These are phyloP conservation scores for Lobophora halterata DNA, from an alignment of 2,888 invertebrate species.

Conservation along the genomic window DNA sequence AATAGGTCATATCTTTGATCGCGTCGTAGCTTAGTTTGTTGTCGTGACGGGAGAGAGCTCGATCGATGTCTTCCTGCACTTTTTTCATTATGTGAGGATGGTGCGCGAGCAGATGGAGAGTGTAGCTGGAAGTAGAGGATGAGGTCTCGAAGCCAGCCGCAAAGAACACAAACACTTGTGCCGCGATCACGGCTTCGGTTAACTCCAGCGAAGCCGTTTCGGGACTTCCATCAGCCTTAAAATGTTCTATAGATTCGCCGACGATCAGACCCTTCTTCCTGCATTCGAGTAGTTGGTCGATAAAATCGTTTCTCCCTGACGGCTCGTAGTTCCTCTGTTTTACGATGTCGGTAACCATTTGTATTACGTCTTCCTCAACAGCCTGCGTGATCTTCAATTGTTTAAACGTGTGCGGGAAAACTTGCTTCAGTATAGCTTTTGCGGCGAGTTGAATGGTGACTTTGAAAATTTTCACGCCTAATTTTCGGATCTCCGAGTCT, in stretches of 20 bases:
- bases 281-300: constrained; percentile 17
- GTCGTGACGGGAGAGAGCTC: constrained; percentile 34
- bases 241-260: constrained; percentile 39
- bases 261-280: constrained; percentile 33
- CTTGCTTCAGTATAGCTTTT: background rate
- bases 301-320: constrained; percentile 19
- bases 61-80: constrained; percentile 46
- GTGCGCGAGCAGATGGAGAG: constrained; percentile 47
- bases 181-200: constrained; percentile 31
- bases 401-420: background rate
- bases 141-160: constrained; percentile 58
- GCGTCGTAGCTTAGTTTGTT: constrained; percentile 42
- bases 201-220: constrained; percentile 33
- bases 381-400: background rate
- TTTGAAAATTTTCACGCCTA: background rate
- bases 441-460: background rate
- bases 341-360: background rate
- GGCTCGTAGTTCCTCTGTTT: constrained; percentile 24
- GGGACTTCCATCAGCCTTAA: constrained; percentile 34
- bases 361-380: background rate
- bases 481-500: constrained; percentile 40
- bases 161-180: constrained; percentile 44
- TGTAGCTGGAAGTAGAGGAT: constrained; percentile 46
- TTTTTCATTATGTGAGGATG: constrained; percentile 47
- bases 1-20: constrained; percentile 35